Evolutionary conservation across 2,113 vertebrate genomes (phyloP).

Genomic region (Paracanthobrama guichenoti): DNA sequence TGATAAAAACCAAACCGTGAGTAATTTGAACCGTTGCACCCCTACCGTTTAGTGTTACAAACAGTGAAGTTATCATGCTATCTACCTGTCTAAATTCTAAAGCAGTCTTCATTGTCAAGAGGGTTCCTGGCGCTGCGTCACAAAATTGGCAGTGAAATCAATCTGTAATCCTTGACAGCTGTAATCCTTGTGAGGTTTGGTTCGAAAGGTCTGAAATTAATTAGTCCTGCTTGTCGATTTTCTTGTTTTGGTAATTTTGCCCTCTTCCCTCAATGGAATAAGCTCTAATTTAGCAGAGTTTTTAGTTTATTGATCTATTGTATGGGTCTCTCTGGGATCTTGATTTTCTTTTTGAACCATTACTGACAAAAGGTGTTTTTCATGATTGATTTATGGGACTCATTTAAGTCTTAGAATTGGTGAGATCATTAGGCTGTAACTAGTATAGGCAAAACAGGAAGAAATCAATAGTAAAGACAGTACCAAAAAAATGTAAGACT

Average conservation of each 20-base stretch:
- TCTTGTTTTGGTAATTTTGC: constrained; percentile 26
- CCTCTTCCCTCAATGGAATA: not conserved
- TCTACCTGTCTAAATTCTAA: not conserved
- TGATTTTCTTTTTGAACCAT: not conserved
- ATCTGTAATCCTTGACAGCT: not conserved
- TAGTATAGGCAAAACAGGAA: not conserved
- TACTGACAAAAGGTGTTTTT: not conserved
- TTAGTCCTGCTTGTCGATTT: not conserved
- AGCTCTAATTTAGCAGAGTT: not conserved
- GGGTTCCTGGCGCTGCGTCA: not conserved
- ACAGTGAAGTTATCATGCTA: not conserved
- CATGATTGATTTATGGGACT: not conserved
- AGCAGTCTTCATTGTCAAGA: not conserved
- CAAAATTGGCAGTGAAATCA: not conserved
- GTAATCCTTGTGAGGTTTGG: constrained; percentile 11
- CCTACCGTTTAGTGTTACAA: not conserved
- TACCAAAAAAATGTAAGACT: not conserved
- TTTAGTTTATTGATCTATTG: constrained; percentile 10
- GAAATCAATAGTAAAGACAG: not conserved
- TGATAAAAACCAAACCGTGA: too few species aligned
- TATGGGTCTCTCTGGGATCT: not conserved
- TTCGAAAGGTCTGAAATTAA: not conserved
- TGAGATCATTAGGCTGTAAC: not conserved
- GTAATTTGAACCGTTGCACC: too few species aligned
- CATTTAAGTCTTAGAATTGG: not conserved